Percentiles rank a stretch among this genome's conserved stretches.
phyloP scores from a whole-genome alignment of 2,797 vertebrate species.

The Muscicapa comitata region DNA sequence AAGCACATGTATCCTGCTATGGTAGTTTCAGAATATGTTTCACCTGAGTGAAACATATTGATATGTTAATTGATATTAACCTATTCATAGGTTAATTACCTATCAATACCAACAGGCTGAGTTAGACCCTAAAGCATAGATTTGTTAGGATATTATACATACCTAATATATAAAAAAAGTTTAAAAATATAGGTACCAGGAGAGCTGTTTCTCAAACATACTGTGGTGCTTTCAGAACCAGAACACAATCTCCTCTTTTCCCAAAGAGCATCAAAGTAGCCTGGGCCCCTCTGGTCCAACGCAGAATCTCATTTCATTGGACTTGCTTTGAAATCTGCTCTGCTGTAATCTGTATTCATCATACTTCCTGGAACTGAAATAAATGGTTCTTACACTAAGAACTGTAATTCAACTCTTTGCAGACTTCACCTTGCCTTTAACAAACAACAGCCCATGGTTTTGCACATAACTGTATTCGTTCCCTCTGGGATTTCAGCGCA shows the following conservation, averaged over 20 bases:
- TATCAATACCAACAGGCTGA: background rate
- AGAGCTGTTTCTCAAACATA: background rate
- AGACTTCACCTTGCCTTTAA: background rate
- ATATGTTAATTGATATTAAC: too few species aligned
- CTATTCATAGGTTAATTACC: background rate
- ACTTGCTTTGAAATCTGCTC: background rate
- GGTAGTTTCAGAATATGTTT: background rate
- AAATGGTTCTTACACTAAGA: background rate
- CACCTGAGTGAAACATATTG: too few species aligned
- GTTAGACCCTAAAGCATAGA: background rate
- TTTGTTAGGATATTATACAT: background rate
- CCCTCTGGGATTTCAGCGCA: background rate
- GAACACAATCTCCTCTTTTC: background rate
- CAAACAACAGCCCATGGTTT: background rate
- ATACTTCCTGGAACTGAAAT: background rate
- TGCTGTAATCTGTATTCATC: background rate
- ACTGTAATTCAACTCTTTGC: background rate
- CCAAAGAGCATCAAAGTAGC: background rate
- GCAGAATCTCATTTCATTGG: background rate
- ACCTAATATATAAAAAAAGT: rapidly evolving
- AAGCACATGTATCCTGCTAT: background rate
- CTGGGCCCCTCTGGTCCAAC: background rate
- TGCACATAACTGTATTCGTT: rapidly evolving
- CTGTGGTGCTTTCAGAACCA: background rate
- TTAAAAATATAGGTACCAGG: background rate